phyloP scores from a whole-genome alignment of 2,113 vertebrate genomes.

The Vulpes lagopus region DNA sequence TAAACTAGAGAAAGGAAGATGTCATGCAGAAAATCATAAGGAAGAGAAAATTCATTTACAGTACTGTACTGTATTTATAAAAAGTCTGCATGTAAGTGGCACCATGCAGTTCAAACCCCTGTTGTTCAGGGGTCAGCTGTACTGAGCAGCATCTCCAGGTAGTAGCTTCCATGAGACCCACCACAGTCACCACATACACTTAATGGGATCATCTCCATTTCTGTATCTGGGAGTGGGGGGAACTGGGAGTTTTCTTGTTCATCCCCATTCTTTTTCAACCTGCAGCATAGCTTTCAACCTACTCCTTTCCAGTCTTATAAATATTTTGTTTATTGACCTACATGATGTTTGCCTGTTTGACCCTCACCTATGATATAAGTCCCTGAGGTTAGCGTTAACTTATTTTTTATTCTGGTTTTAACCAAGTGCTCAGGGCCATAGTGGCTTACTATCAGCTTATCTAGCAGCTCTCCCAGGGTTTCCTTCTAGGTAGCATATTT shows the following conservation, averaged over 20 bases:
- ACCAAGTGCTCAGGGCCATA: background rate
- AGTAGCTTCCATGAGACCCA: background rate
- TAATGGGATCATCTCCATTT: background rate
- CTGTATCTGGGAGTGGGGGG: background rate
- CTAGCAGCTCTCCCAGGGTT: background rate
- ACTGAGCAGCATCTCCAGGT: background rate
- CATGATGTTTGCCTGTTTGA: background rate
- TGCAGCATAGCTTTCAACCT: background rate
- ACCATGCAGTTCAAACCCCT: background rate
- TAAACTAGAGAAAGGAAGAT: background rate
- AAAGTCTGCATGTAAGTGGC: background rate
- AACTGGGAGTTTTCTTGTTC: background rate
- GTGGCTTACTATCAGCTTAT: background rate
- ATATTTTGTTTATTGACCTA: constrained; percentile 40
- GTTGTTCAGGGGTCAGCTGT: background rate
- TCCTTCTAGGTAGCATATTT: constrained; percentile 32
- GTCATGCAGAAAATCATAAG: background rate
- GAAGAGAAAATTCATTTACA: background rate
- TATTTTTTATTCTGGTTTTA: constrained; percentile 7
- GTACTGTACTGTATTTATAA: background rate
- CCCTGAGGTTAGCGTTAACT: background rate
- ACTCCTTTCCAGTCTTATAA: constrained; percentile 33
- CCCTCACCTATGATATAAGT: background rate
- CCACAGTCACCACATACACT: background rate
- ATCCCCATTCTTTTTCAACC: background rate